phyloP scores from a whole-genome alignment of 2,888 invertebrate species.

The Lochmaea crataegi region DNA sequence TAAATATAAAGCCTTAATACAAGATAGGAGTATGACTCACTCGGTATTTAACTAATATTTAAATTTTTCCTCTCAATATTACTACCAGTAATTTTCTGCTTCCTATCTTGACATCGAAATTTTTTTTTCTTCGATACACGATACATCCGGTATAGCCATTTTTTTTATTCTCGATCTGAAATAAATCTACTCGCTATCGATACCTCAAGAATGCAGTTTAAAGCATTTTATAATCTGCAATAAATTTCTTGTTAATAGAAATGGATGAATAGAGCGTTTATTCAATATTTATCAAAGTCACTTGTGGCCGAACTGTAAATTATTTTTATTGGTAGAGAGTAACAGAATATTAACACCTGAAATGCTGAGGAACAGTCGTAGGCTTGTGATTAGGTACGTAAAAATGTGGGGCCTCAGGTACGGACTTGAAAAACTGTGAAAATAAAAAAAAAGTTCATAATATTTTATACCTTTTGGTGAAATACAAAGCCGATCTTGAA shows the following conservation, averaged over 20 bases:
- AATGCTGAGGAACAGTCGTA: conserved; percentile 16
- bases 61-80: too few species aligned
- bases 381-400: conserved; percentile 1
- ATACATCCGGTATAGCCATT: background rate
- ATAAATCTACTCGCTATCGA: background rate
- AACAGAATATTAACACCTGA: conserved; percentile 29
- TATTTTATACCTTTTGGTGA: too few species aligned
- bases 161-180: background rate
- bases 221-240: background rate
- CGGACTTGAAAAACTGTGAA: background rate
- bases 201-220: background rate
- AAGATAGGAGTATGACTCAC: too few species aligned
- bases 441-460: too few species aligned
- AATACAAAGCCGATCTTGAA: too few species aligned
- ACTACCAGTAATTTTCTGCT: too few species aligned
- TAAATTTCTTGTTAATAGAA: background rate
- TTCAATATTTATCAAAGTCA: conserved; percentile 25
- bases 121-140: too few species aligned
- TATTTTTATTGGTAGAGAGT: conserved; percentile 23
- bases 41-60: too few species aligned
- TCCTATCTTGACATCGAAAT: too few species aligned
- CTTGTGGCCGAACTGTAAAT: conserved; percentile 16
- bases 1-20: too few species aligned
- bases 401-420: background rate
- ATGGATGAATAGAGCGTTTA: conserved; percentile 4